Base-by-base conservation (phyloP, 2,797 vertebrate species). In the Cottoperca gobio region DNA sequence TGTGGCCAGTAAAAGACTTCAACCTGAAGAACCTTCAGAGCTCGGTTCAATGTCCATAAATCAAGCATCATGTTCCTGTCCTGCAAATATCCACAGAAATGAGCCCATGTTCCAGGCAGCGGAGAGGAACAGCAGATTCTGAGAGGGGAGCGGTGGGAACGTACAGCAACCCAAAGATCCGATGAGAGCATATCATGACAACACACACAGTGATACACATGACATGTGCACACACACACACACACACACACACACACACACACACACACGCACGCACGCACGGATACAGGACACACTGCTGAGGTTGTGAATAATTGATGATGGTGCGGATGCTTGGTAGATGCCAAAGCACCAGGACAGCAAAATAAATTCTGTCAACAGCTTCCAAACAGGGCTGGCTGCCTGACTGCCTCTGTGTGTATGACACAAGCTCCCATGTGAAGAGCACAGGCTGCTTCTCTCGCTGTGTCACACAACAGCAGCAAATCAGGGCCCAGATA, bases 341-440 rank as follows among this genome's bases (percentile, higher is more conserved):
- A 82, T 88, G 88, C 88, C 83, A 90, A 86, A 89, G 79, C 95
- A 95, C 92, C 91, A 80, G 89, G 94, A 95, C 95, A 94, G 94
- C 92, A 94, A 64, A 31, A 37, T 94, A 88, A 50, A 83, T 85
- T 93, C 93, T 94, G 91, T 95, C 94, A 95, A 95, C 92, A 93
- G 94, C 95, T 95, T 94, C 95, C 94, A 96, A 96, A 97, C 95
- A 95, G 96, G 94, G 93, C 94, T 88, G 79, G 42, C 78, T 79
- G 72, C 80, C 79, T 93, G 37, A 46, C 70, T 74, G 83, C 82
- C 70, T 79, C 61, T 79, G 68, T 76, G 72, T 92, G 92, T 78
- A 55, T 88, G 86, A 91, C 93, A 90, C 93, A 86, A 88, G 90
- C 95, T 93, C 93, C 93, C 92, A 93, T 94, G 91, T 94, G 92